Conservation (phyloP, 2,797 vertebrate species). For the Streptopelia turtur region DNA sequence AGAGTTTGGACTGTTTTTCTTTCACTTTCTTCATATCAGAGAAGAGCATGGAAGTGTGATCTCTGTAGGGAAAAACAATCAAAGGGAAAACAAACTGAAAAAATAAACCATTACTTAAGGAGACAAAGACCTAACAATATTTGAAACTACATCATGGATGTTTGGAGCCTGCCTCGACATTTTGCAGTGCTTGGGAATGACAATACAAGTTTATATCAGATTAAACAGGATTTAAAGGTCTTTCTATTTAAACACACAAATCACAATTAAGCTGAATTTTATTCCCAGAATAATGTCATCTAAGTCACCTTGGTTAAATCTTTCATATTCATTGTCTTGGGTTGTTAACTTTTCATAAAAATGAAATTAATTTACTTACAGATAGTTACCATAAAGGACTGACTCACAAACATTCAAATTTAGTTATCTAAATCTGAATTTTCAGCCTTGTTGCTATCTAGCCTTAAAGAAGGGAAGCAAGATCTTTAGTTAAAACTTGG, state of each 20-base stretch:
- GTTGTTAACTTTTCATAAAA: neutral
- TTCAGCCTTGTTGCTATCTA: neutral
- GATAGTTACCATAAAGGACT: neutral
- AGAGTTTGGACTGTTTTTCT: neutral
- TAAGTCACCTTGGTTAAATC: neutral
- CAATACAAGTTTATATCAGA: conserved; percentile 2
- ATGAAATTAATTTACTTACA: neutral
- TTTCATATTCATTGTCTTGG: neutral
- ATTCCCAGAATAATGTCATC: conserved; percentile 20
- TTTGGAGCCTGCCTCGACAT: neutral
- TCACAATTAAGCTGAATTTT: conserved; percentile 8
- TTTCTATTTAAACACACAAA: conserved; percentile 33
- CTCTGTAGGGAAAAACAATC: neutral
- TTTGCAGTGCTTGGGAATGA: neutral
- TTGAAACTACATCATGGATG: neutral
- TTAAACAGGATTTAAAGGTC: conserved; percentile 35
- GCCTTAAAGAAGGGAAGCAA: neutral
- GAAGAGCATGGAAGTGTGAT: neutral
- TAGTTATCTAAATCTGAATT: neutral
- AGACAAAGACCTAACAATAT: neutral
- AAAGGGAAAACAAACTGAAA: neutral
- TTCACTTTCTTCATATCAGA: neutral
- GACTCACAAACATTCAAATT: neutral
- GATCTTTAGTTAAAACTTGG: neutral
- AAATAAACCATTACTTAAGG: neutral